A percentile compares a stretch with the other conserved stretches of the same genome.
Conservation (phyloP, 2,113 vertebrate genomes). For the Isurus oxyrinchus region DNA sequence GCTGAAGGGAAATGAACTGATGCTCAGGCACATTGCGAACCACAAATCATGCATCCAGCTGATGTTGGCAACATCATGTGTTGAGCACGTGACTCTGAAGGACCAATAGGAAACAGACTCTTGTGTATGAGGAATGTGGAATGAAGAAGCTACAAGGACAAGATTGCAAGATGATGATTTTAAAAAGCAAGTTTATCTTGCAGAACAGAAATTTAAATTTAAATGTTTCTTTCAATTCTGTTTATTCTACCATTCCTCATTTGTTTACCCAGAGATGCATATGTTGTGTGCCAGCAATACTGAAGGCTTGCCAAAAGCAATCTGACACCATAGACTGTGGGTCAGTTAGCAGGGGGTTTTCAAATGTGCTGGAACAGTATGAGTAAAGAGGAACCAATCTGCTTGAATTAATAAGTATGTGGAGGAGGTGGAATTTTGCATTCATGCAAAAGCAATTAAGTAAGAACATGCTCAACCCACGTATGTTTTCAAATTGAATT, state of each 20-base stretch:
- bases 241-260: neutral
- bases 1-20: neutral
- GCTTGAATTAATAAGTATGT: constrained; percentile 11
- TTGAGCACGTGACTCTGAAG: neutral
- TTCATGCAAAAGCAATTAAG: neutral
- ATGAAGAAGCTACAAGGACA: neutral
- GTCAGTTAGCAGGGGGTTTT: neutral
- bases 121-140: neutral
- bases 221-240: neutral
- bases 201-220: neutral
- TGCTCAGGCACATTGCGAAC: neutral
- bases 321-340: neutral
- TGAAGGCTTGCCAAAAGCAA: neutral
- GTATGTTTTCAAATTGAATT: neutral
- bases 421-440: neutral
- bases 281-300: neutral
- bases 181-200: neutral
- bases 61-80: neutral
- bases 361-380: neutral
- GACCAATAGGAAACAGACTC: neutral
- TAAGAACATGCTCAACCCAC: neutral
- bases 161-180: neutral
- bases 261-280: neutral
- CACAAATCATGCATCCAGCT: neutral
- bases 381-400: neutral